These are phyloP conservation scores for Agrilus biguttatus DNA, from an alignment of 2,888 invertebrate species.

Conservation along the genomic window DNA sequence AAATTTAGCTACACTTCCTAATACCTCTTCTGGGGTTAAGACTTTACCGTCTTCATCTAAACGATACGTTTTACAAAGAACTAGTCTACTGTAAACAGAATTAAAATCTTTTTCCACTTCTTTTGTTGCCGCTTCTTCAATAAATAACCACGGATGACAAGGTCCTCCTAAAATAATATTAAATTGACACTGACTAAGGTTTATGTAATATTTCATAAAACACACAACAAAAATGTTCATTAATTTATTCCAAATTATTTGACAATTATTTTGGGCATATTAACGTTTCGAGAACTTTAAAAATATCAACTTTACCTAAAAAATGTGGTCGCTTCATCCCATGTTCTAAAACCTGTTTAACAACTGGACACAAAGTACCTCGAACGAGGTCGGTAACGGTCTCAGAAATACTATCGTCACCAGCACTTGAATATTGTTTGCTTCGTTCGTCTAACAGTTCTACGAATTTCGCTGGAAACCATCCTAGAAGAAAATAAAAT, in stretches of 20 bases:
- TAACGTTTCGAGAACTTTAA: neutral
- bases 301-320: conserved; percentile 33
- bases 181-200: too few relatives aligned
- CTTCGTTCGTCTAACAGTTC: conserved; percentile 90
- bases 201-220: too few relatives aligned
- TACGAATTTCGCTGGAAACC: conserved; percentile 97
- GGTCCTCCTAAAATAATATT: conserved; percentile 51
- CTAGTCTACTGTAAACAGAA: conserved; percentile 92
- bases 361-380: conserved; percentile 82
- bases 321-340: conserved; percentile 87
- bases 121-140: conserved; percentile 91
- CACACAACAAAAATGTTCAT: too few relatives aligned
- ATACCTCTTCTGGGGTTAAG: conserved; percentile 88
- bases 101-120: conserved; percentile 97
- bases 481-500: conserved; percentile 38
- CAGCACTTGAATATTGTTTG: conserved; percentile 80
- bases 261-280: too few relatives aligned
- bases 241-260: too few relatives aligned
- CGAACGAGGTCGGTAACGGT: conserved; percentile 92
- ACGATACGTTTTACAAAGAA: conserved; percentile 94
- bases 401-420: conserved; percentile 95
- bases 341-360: conserved; percentile 88
- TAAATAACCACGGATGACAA: conserved; percentile 97
- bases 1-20: conserved; percentile 2
- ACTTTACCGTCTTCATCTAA: conserved; percentile 99